Base-by-base conservation (phyloP, 2,797 vertebrate genomes). In the Rhinogobio ventralis region DNA sequence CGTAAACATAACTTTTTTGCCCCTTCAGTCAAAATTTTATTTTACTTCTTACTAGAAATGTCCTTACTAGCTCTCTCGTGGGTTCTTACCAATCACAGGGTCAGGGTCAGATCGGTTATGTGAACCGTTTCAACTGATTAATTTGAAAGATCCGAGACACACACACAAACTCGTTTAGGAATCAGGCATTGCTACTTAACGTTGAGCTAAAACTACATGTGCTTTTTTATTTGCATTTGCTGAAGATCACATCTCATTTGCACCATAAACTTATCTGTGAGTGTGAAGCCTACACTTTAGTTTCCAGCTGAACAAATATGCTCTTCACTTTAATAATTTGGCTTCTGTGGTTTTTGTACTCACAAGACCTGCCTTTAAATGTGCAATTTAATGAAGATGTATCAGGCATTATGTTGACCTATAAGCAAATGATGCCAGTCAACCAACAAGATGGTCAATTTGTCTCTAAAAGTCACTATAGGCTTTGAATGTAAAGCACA, bases 381-480 rank as follows among this genome's bases (percentile, higher is more conserved):
- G 8, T 45, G 36, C 55, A 62, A 20, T 62, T 49, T 30, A 62
- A 20, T 33, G 23, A 8, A 66, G 57, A 17, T 14, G 5, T 49
- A 64, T 79, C 60, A 33, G 76, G 25, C 25, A 42, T 45, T 19
- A 60, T 60, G 76, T 66, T 66, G 33, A 82, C 39, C 49, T 67
- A 13, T 79, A 74, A 74, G 80, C 46, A 86, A 83, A 81, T 81
- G 14, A 81, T 81, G 49, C 19, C 46, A 46, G 62, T 6, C 60
- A 66, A 53, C 45, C 39, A 79, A 15, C 13, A 3, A 45, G 2
- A 8, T 66, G 55, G 0, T 28, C 0, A 25, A 23, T 57, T 55
- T 76, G 45, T 7, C 42, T 66, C 4, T 74, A 60, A 85, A 76
- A 39, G 64, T 19, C 60, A 46, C 39, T 36, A 7, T 33, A 64